Base-by-base conservation (phyloP, 2,797 vertebrate genomes). In the Toxotes lorentzi region DNA sequence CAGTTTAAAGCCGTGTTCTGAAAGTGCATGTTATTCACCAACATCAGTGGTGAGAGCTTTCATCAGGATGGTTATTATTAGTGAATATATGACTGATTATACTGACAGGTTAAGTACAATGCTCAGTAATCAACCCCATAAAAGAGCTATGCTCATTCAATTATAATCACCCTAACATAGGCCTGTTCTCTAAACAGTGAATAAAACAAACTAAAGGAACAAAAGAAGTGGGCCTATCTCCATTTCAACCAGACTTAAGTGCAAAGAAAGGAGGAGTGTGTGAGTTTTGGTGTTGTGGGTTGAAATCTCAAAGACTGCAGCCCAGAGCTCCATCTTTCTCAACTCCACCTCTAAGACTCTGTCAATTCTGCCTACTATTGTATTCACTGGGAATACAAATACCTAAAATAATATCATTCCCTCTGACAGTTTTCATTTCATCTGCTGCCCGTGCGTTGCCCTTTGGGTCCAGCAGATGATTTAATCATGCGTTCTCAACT, bases 391-490 rank as follows among this genome's bases (percentile, higher is more conserved):
- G 60, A 82, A 78, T 58, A 82, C 50, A 88, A 43, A 84, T 50
- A 65, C 30, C 50, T 68, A 69, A 79, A 85, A 77, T 61, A 76
- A 77, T 59, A 78, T 27, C 54, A 65, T 68, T 80, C 64, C 68
- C 57, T 75, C 30, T 56, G 74, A 72, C 73, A 68, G 71, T 79
- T 83, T 85, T 76, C 64, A 70, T 84, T 86, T 82, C 34, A 81
- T 75, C 69, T 78, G 60, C 47, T n/a, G 63, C 56, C 62, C 10
- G 14, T 35, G 60, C 45, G 64, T 32, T 79, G 53, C 73, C 80
- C 60, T 80, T 73, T 74, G 70, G 43, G 73, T 80, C 68, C 24
- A 40, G 30, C 56, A 51, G 50, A 70, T 85, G 64, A 78, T 70
- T 82, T 72, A 70, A 64, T 69, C 40, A 32, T 74, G 67, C 60